phyloP scores from a whole-genome alignment of 1,140 invertebrate species.

The Papilio glaucus region DNA sequence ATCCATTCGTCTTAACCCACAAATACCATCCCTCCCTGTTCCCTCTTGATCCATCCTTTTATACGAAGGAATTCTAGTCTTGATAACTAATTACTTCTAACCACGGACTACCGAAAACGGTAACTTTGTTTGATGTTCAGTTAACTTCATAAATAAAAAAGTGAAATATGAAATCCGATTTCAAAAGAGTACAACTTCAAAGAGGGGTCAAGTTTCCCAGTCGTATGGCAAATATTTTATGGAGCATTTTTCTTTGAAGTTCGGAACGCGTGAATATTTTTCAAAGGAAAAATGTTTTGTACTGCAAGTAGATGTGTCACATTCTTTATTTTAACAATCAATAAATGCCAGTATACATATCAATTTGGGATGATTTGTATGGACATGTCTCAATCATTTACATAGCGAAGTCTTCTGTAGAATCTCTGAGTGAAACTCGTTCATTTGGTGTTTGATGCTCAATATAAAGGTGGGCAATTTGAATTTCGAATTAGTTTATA shows the following conservation, averaged over 20 bases:
- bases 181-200: conserved; percentile 7
- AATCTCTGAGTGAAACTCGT: too few species aligned
- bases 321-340: neutral
- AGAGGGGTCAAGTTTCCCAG: conserved; percentile 13
- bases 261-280: neutral
- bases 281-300: neutral
- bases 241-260: conserved; percentile 4
- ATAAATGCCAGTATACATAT: too few species aligned
- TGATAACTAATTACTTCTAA: neutral
- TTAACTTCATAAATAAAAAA: neutral
- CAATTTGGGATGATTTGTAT: too few species aligned
- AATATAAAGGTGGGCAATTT: too few species aligned
- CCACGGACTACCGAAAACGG: neutral
- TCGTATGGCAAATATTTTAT: conserved; percentile 4
- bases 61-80: too few species aligned
- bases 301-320: neutral
- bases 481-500: too few species aligned
- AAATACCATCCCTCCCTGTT: too few species aligned
- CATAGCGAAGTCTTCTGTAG: too few species aligned
- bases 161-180: neutral
- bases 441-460: too few species aligned
- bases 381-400: too few species aligned
- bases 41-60: too few species aligned
- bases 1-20: too few species aligned
- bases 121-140: neutral